A percentile compares a stretch with the other conserved stretches of the same genome.
These are phyloP conservation scores for Pristionchus pacificus DNA, from an alignment of 1,140 invertebrate genomes.

Conservation along the genomic window DNA sequence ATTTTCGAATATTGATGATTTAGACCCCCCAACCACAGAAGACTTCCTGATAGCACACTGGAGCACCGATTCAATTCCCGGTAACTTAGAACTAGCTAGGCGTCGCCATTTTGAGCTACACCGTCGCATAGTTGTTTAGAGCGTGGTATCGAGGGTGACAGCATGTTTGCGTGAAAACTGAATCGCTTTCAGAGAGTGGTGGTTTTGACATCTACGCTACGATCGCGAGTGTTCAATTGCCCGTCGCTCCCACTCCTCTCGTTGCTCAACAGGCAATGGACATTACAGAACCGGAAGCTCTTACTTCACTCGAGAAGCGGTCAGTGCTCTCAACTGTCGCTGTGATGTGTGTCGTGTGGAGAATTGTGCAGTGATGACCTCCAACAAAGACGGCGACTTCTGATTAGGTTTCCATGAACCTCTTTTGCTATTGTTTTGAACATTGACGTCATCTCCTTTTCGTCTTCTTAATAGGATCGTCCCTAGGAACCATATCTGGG, in stretches of 20 bases:
- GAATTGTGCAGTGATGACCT: neutral
- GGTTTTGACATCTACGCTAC: neutral
- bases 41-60: neutral
- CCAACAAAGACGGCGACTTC: neutral
- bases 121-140: neutral
- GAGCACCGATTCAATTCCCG: neutral
- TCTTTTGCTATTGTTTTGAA: too few relatives aligned
- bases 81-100: neutral
- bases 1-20: too few relatives aligned
- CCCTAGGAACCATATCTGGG: too few relatives aligned
- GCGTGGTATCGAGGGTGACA: neutral
- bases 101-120: neutral
- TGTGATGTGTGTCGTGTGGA: neutral
- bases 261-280: too few relatives aligned
- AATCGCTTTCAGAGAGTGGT: neutral
- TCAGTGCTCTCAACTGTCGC: neutral
- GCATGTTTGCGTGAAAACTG: neutral
- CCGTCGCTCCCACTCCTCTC: neutral
- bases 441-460: too few relatives aligned
- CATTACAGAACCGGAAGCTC: too few relatives aligned
- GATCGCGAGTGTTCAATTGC: neutral
- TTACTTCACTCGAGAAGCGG: neutral
- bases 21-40: too few relatives aligned
- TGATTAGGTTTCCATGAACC: too few relatives aligned
- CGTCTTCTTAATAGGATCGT: too few relatives aligned